Evolutionary conservation across 2,113 vertebrate genomes (phyloP).

Genomic region (Myodes glareolus): DNA sequence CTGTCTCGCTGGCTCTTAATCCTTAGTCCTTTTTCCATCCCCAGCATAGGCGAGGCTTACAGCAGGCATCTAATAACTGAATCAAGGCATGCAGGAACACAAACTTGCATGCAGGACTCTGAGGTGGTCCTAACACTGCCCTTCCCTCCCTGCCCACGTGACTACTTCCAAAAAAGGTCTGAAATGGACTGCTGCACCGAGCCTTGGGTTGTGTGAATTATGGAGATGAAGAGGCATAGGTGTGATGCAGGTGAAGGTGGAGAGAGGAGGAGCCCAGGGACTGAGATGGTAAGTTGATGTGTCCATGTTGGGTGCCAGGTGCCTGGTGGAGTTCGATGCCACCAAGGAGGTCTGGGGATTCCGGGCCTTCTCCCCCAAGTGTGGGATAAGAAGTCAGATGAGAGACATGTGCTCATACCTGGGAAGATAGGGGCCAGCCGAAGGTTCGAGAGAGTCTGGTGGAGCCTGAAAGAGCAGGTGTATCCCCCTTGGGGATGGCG

Average conservation of each 20-base stretch:
- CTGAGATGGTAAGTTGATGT: rapidly evolving
- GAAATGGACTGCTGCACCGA: neutral
- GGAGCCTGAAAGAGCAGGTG: neutral
- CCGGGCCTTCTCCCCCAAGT: neutral
- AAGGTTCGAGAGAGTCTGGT: neutral
- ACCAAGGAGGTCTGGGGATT: neutral
- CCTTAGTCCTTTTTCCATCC: no score
- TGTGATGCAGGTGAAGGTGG: neutral
- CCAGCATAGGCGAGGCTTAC: neutral
- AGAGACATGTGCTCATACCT: neutral
- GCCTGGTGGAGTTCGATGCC: neutral
- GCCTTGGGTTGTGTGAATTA: neutral
- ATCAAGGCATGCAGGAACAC: neutral
- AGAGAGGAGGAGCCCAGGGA: neutral
- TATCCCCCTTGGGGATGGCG: neutral
- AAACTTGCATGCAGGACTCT: neutral
- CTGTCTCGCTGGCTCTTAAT: neutral
- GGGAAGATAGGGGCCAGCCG: rapidly evolving
- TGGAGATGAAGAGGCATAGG: no score
- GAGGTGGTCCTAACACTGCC: neutral
- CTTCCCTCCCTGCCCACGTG: neutral
- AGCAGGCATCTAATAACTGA: rapidly evolving
- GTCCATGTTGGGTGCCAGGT: neutral
- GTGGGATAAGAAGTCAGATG: neutral
- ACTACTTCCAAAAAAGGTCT: neutral